Conservation (phyloP, 1,140 invertebrate species). For the Pristionchus pacificus region DNA sequence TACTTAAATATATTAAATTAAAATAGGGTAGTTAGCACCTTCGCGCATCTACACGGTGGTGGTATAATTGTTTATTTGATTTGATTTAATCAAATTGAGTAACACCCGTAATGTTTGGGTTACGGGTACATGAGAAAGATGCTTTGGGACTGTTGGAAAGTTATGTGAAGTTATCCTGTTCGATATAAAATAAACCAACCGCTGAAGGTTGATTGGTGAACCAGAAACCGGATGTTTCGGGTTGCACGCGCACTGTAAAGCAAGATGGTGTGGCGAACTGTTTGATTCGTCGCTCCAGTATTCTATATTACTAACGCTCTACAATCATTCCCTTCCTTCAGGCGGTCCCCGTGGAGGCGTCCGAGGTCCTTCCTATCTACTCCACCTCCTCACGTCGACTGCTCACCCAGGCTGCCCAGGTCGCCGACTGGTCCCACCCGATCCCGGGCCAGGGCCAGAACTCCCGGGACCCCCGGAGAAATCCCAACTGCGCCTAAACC, state of each 20-base stretch:
- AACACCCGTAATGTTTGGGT: background rate
- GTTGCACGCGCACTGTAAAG: background rate
- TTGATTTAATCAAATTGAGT: background rate
- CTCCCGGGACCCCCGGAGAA: too few species aligned
- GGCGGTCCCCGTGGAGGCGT: constrained; percentile 53
- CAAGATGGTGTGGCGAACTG: background rate
- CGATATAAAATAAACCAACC: constrained; percentile 4
- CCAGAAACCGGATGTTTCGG: background rate
- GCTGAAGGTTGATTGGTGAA: background rate
- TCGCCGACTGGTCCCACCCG: constrained; percentile 47
- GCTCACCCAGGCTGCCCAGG: constrained; percentile 45
- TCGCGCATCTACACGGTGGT: background rate
- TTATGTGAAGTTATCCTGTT: background rate
- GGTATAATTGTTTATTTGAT: background rate
- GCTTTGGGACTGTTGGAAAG: background rate
- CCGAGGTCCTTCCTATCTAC: constrained; percentile 54
- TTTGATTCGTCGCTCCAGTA: background rate
- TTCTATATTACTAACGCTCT: background rate
- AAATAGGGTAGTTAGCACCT: background rate
- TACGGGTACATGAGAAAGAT: background rate
- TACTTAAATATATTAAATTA: background rate
- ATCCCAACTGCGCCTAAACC: too few species aligned
- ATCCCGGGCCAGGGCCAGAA: constrained; percentile 34
- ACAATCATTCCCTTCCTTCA: constrained; percentile 9
- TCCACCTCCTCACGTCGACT: constrained; percentile 49